These are phyloP conservation scores for Enteromius trimaculatus DNA, from an alignment of 2,797 vertebrate genomes.

Conservation along the genomic window DNA sequence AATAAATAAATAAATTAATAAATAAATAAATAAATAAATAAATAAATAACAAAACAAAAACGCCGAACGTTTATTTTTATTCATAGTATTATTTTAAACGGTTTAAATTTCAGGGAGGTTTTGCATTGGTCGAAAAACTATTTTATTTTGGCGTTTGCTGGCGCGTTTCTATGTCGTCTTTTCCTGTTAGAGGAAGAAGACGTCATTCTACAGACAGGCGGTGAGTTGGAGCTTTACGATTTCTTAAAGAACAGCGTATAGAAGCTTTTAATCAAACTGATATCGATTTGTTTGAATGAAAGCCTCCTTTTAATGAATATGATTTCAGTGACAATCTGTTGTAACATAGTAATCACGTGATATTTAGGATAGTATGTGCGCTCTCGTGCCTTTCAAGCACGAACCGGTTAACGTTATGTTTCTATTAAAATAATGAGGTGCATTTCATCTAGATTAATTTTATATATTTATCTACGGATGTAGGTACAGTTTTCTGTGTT, in stretches of 20 bases:
- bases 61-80: neutral
- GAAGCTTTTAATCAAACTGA: no score
- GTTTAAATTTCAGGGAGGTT: neutral
- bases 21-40: neutral
- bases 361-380: neutral
- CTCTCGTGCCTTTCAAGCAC: neutral
- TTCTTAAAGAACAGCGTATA: neutral
- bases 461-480: no score
- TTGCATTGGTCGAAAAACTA: no score
- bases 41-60: neutral
- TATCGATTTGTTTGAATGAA: constrained; percentile 35
- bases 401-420: neutral
- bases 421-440: neutral
- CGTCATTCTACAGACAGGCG: constrained; percentile 75
- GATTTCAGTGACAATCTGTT: neutral
- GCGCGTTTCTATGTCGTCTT: constrained; percentile 63
- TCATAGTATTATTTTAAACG: neutral
- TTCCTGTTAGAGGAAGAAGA: constrained; percentile 70
- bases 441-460: neutral
- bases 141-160: constrained; percentile 2
- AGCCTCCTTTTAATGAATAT: neutral
- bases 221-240: constrained; percentile 74
- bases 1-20: neutral
- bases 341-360: neutral
- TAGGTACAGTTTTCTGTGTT: no score